These are phyloP conservation scores for Montifringilla adamsi DNA, from an alignment of 2,113 vertebrate genomes.

Conservation along the genomic window DNA sequence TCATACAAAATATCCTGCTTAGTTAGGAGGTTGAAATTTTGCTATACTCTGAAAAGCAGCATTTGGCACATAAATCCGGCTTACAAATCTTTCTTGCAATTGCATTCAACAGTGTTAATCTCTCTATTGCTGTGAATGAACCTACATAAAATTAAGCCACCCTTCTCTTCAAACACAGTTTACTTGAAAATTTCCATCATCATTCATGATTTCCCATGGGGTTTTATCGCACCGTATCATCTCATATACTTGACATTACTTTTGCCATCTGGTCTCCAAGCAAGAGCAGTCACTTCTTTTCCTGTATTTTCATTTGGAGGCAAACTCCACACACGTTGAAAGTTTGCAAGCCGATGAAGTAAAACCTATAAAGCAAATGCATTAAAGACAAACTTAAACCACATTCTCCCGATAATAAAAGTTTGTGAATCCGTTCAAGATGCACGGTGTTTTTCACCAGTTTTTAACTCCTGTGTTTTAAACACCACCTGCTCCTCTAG, in stretches of 20 bases:
- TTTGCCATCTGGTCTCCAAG: constrained; percentile 98
- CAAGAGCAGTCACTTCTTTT: constrained; percentile 91
- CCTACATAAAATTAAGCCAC: background rate
- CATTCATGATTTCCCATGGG: background rate
- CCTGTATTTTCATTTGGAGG: constrained; percentile 92
- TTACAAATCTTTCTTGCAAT: background rate
- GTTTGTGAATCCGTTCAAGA: background rate
- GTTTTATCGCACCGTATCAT: background rate
- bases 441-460: background rate
- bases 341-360: constrained; percentile 92
- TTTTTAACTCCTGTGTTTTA: background rate
- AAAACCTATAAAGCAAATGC: constrained; percentile 79
- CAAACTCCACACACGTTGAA: constrained; percentile 95
- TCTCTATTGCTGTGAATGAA: background rate
- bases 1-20: background rate
- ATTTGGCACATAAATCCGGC: background rate
- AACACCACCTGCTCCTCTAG: background rate
- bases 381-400: background rate
- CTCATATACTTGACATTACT: constrained; percentile 73
- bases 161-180: background rate
- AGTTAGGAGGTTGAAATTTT: background rate
- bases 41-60: background rate
- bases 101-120: background rate
- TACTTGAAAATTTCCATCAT: background rate
- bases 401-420: background rate